Base-by-base conservation (phyloP, 2,888 invertebrate genomes). In the Gari tellinella region DNA sequence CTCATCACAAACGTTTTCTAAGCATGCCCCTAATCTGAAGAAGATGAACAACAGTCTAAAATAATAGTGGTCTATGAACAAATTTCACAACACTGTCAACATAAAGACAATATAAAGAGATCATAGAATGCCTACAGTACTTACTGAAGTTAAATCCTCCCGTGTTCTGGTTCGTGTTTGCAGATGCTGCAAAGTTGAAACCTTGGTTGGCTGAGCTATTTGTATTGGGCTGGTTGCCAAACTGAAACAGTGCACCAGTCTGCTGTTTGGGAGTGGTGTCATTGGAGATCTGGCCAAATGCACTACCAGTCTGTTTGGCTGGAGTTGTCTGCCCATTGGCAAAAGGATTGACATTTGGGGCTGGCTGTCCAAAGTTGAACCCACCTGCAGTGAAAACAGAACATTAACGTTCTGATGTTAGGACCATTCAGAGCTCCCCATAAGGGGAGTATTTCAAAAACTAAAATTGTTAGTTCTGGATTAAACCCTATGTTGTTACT, bases 301-400 rank as follows among this genome's bases (percentile, higher is more conserved):
- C 72, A 62, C 66, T 61, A 48, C 72, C 73, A 51, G 76, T 72
- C 52, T 76, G 68, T 51, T 80, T 75, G 12, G 73, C 70, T 49
- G 80, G 68, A 15, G 80, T 68, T 21, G 63, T 72, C 57, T 61
- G 72, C n/a, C 74, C 76, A 43, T 45, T 56, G 21, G 69, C 75
- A 64, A 80, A 80, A 41, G 73, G 73, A 64, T 70, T 73, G 14
- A 77, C 77, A 72, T 72, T 77, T 10, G 77, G 72, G 25, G 57
- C 57, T 26, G 57, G 25, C 45, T 57, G 57, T 26, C 45, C 45
- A n/a, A 17, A 31, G 68, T 76, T 76, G 45, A 61, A 67, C 43
- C 75, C 76, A 40, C 70, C 57, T 17, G 55, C 72, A 55, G 64
- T 3, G 62, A 68, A 31, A 31, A n/a, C n/a, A n/a, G 31, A 31